Percentiles rank a stretch among this genome's conserved stretches.
These are phyloP conservation scores for Drymonia ruficornis DNA, from an alignment of 2,888 invertebrate genomes.

Conservation along the genomic window DNA sequence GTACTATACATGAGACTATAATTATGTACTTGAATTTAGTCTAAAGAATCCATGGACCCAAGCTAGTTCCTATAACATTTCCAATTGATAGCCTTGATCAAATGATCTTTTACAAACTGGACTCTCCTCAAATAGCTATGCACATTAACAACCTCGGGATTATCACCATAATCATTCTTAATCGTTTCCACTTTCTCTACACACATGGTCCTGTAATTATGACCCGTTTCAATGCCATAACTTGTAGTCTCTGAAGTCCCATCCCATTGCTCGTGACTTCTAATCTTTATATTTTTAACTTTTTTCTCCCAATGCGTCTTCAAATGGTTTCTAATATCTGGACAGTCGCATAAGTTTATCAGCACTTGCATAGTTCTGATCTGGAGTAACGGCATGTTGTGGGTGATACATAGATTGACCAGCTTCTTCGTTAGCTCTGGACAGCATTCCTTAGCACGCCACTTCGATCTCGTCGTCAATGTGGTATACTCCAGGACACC, in stretches of 20 bases:
- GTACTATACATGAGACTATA: no score
- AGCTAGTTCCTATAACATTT: slow-evolving; percentile 53
- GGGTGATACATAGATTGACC: slow-evolving; percentile 48
- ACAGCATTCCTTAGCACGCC: slow-evolving; percentile 68
- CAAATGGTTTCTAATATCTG: slow-evolving; percentile 65
- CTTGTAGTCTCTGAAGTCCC: slow-evolving; percentile 62
- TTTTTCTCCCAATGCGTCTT: slow-evolving; percentile 55
- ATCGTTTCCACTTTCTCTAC: slow-evolving; percentile 66
- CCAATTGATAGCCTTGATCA: slow-evolving; percentile 63
- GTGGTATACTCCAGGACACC: slow-evolving; percentile 67
- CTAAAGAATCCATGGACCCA: background rate
- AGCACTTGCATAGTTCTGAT: slow-evolving; percentile 63
- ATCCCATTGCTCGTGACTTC: slow-evolving; percentile 67
- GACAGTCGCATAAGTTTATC: slow-evolving; percentile 73
- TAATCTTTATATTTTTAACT: slow-evolving; percentile 49
- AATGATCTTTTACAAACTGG: slow-evolving; percentile 48
- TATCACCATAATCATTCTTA: slow-evolving; percentile 63
- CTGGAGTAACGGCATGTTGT: slow-evolving; percentile 63
- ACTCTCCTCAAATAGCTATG: slow-evolving; percentile 62
- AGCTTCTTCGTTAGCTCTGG: slow-evolving; percentile 55
- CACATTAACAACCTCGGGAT: slow-evolving; percentile 58
- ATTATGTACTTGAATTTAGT: no score
- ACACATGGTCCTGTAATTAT: slow-evolving; percentile 70
- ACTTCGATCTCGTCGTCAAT: slow-evolving; percentile 67
- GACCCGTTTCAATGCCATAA: slow-evolving; percentile 61